Conservation (phyloP, 2,888 invertebrate genomes). For the Bombylius discolor region DNA sequence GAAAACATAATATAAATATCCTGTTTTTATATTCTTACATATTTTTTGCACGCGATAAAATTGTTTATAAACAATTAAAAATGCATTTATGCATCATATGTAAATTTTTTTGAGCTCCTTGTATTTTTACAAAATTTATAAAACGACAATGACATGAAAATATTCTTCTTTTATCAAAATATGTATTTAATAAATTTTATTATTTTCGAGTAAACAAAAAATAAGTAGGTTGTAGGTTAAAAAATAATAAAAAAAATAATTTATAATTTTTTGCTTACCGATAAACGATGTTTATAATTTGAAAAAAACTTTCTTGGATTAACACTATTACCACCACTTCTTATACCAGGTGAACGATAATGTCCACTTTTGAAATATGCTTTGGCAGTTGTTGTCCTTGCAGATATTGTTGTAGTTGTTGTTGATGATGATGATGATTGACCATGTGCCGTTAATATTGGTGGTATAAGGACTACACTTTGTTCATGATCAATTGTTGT, state of each 20-base stretch:
- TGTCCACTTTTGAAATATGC: slow-evolving; percentile 8
- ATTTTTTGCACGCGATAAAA: too few relatives aligned
- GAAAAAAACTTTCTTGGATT: slow-evolving; percentile 35
- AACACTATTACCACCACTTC: not conserved
- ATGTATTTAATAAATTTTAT: not conserved
- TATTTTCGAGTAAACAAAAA: not conserved
- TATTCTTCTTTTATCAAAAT: too few relatives aligned
- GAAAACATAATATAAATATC: too few relatives aligned
- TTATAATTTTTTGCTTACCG: slow-evolving; percentile 38
- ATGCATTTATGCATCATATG: too few relatives aligned
- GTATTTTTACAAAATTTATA: too few relatives aligned
- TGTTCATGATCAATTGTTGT: slow-evolving; percentile 27
- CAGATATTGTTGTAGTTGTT: slow-evolving; percentile 4
- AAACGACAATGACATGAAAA: too few relatives aligned
- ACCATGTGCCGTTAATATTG: slow-evolving; percentile 16
- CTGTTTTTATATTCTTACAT: too few relatives aligned
- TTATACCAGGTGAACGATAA: too few relatives aligned
- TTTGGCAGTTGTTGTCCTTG: slow-evolving; percentile 7
- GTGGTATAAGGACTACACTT: slow-evolving; percentile 45
- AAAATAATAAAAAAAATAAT: not conserved
- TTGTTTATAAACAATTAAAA: too few relatives aligned
- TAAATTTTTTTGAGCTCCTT: too few relatives aligned
- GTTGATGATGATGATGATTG: slow-evolving; percentile 8
- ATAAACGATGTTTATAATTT: slow-evolving; percentile 46
- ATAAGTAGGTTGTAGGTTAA: too few relatives aligned